Base-by-base conservation (phyloP, 2,888 invertebrate genomes). In the Nomada ferruginata region DNA sequence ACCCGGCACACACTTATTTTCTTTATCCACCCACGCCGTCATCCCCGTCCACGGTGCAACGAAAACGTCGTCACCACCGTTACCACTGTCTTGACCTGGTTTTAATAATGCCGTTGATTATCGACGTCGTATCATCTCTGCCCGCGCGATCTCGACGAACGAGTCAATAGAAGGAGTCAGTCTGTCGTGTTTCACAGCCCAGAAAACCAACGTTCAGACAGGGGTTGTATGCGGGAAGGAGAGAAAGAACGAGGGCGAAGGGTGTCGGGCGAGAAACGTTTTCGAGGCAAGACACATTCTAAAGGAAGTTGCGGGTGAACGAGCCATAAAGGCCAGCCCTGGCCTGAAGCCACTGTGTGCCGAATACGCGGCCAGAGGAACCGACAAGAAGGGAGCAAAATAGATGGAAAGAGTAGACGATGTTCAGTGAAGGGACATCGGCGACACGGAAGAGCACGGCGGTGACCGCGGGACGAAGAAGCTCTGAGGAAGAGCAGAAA, bases 311-410 rank as follows among this genome's bases (percentile, higher is more conserved):
- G 60, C 66, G 80, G 57, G 70, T 61, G 71, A 79, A 64, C 20
- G 59, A 69, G 76, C 55, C 76, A 26, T 80, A 87, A 70, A 87
- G 75, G 61, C 74, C 77, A 73, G 68, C 72, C 82, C 74, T 82
- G 77, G 79, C 86, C 76, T 26, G 73, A 69, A 83, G 87, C 79
- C 61, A 79, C 70, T 55, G 73, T 80, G 76, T 47, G 65, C 73
- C 53, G 76, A 73, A 59, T 61, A 29, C 29, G 57, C 66, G 72
- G 47, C 53, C 50, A 60, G 60, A 60, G 60, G 57, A 73, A 50
- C 61, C 50, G 59, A 70, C 72, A 7, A 66, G 20, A 52, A 76
- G 71, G 53, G 53, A 65, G 57, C n/a, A 52, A 70, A 70, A 79
- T 52, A 53, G 64, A 70, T 57, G 75, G 65, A 61, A 63, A 50